Base-by-base conservation (phyloP, 2,797 vertebrate species). In the Nyctibius grandis region DNA sequence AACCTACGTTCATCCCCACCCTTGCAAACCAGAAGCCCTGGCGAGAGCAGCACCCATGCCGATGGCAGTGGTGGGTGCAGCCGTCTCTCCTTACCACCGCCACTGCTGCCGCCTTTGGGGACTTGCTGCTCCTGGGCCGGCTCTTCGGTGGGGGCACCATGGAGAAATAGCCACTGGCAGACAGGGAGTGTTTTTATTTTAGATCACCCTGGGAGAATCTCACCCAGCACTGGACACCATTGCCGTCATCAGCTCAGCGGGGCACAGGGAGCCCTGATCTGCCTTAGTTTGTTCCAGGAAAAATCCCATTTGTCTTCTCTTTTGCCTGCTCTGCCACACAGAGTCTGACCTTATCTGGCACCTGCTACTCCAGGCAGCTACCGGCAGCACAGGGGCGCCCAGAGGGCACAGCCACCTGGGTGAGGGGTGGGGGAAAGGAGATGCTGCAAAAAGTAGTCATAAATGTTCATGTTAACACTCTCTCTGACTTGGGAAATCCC, bases 351-450 rank as follows among this genome's bases (percentile, higher is more conserved):
- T 72, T 56, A 23, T 50, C 29, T 47, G 45, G 50, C 69, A 42
- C 18, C 47, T 68, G 28, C 42, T 91, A 51, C 33, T 54, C 40
- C 3, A 6, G 51, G 51, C 56, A 68, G 59, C 23, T 65, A 2
- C 29, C 5, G 31, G 12, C 48, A 92, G 56, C 0, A 0, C 19
- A 16, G 12, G 31, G 50, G 28, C 61, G 50, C 29, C 25, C 4
- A 0, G 6, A 88, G 67, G n/a, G 38, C 20, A 33, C 50, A 85
- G 70, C 13, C 4, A 5, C 60, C 44, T 61, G 72, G 18, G 22
- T 1, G 6, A 63, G n/a, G 38, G 36, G 12, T 53, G 19, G 20
- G 20, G 50, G n/a, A 72, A 75, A 65, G 10, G 56, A 0, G 3
- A 11, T 26, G 26, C 23, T 70, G 42, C 59, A 60, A 56, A 53